Conservation (phyloP, 2,797 vertebrate genomes). For the Premnoplex brunnescens region DNA sequence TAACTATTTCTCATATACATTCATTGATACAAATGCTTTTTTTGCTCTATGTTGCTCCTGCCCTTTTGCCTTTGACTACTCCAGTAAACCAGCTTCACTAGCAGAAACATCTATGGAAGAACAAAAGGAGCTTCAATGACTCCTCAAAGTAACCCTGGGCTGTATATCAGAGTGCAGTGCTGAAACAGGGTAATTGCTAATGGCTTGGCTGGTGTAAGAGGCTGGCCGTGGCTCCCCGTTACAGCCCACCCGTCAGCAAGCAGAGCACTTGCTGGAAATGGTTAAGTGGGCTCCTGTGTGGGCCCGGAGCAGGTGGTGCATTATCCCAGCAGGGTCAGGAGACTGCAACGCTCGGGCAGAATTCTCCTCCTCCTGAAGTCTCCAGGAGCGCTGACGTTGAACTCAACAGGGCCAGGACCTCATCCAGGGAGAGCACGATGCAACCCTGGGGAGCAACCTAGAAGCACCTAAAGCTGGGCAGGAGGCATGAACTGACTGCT, state of each 20-base stretch:
- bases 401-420: neutral
- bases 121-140: neutral
- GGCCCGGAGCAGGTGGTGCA: neutral
- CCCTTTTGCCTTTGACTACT: neutral
- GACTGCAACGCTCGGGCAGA: neutral
- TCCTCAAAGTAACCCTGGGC: neutral
- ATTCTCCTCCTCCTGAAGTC: neutral
- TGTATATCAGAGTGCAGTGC: neutral
- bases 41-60: neutral
- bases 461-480: neutral
- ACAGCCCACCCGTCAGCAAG: neutral
- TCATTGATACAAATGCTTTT: neutral
- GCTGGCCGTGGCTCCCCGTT: neutral
- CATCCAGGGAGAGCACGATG: fast-evolving
- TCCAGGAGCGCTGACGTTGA: neutral
- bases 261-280: neutral
- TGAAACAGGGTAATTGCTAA: neutral
- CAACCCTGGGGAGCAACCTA: neutral
- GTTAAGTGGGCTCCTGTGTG: neutral
- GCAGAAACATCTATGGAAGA: neutral
- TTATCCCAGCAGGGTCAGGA: neutral
- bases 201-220: neutral
- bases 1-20: neutral
- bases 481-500: neutral
- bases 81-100: neutral